A percentile compares a stretch with the other conserved stretches of the same genome.
phyloP scores from a whole-genome alignment of 2,113 vertebrate species.

The Calonectris borealis region DNA sequence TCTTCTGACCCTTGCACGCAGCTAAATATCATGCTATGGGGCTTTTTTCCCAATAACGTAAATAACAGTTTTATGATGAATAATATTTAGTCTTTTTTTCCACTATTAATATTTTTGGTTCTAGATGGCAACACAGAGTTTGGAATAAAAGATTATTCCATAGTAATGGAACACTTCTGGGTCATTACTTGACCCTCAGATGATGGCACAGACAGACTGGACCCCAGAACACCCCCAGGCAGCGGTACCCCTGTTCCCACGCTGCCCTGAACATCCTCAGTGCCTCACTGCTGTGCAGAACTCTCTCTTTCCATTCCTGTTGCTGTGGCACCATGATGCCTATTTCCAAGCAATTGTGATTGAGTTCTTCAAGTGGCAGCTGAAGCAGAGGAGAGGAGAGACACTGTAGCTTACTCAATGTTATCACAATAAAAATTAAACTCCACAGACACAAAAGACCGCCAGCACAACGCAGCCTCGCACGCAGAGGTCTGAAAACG shows the following conservation, averaged over 20 bases:
- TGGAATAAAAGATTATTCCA: background rate
- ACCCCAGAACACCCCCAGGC: background rate
- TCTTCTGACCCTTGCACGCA: background rate
- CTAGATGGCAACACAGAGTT: background rate
- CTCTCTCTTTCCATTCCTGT: background rate
- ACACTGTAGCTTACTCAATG: background rate
- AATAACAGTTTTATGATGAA: background rate
- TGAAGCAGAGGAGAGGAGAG: background rate
- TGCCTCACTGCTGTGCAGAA: background rate
- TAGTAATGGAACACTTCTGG: background rate
- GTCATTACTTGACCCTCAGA: background rate
- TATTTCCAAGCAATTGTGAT: background rate
- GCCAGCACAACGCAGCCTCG: fast-evolving
- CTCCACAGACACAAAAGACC: background rate
- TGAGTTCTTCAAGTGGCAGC: background rate
- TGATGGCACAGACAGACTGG: background rate
- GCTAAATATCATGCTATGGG: background rate
- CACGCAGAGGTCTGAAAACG: fast-evolving
- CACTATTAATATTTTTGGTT: background rate
- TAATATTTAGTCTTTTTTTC: background rate
- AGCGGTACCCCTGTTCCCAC: background rate
- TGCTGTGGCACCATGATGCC: background rate
- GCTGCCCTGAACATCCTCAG: background rate
- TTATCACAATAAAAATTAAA: background rate
- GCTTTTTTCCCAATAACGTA: background rate